phyloP scores from a whole-genome alignment of 1,140 invertebrate species.

The Tyrophagus putrescentiae region DNA sequence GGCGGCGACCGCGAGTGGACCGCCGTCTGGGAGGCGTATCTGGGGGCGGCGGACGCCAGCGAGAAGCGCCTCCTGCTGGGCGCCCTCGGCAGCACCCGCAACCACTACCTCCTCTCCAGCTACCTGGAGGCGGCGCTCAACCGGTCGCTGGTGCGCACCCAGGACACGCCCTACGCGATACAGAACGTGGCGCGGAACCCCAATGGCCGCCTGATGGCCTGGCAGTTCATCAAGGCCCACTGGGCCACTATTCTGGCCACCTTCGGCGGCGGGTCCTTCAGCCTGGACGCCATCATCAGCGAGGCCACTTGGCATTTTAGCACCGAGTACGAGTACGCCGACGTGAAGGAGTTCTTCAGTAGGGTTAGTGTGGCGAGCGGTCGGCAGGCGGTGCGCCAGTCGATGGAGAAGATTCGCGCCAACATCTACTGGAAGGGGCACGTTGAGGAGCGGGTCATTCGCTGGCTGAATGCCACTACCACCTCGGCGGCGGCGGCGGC shows the following conservation, averaged over 20 bases:
- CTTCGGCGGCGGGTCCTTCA: slow-evolving; percentile 34
- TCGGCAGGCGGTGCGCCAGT: slow-evolving; percentile 49
- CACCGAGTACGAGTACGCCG: slow-evolving; percentile 52
- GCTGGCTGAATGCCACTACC: slow-evolving; percentile 48
- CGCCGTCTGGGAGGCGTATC: slow-evolving; percentile 53
- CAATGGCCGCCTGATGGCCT: slow-evolving; percentile 51
- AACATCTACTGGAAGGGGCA: slow-evolving; percentile 58
- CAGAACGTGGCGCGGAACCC: slow-evolving; percentile 51
- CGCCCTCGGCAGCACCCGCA: slow-evolving; percentile 50
- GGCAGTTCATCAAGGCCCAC: slow-evolving; percentile 57
- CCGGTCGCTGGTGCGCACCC: slow-evolving; percentile 45
- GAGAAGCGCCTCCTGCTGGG: slow-evolving; percentile 50
- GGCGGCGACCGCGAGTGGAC: slow-evolving; percentile 56
- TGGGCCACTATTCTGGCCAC: slow-evolving; percentile 48
- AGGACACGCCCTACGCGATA: slow-evolving; percentile 52
- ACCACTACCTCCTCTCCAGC: slow-evolving; percentile 55
- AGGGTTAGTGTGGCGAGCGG: slow-evolving; percentile 44
- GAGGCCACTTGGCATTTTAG: slow-evolving; percentile 52
- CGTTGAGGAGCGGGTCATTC: slow-evolving; percentile 44
- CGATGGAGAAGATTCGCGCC: slow-evolving; percentile 55
- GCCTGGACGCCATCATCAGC: slow-evolving; percentile 51
- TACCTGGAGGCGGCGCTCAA: slow-evolving; percentile 47
- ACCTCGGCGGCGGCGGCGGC: no score
- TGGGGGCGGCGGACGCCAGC: slow-evolving; percentile 44
- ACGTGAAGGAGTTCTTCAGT: slow-evolving; percentile 38